phyloP scores from a whole-genome alignment of 1,140 invertebrate genomes.

The Brachionus rubens region DNA sequence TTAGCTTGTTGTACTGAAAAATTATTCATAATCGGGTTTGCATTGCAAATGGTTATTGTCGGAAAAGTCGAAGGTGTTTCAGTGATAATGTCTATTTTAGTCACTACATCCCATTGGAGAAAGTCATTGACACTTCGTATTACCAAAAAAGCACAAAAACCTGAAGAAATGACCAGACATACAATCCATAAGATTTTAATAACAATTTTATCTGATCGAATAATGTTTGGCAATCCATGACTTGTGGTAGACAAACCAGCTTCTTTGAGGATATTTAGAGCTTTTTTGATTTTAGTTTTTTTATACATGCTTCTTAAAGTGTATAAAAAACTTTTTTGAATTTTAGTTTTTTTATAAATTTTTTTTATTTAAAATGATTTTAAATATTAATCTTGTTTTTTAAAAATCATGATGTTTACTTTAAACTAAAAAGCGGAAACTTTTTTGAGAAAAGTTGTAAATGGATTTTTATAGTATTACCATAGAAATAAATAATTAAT shows the following conservation, averaged over 20 bases:
- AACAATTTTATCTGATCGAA: not conserved
- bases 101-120: conserved; percentile 9
- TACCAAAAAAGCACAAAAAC: not conserved
- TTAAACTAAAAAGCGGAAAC: too few relatives aligned
- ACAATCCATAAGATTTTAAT: not conserved
- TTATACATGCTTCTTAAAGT: not conserved
- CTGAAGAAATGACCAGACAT: not conserved
- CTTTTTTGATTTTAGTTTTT: not conserved
- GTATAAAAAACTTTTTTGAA: not conserved
- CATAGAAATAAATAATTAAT: too few relatives aligned
- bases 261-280: not conserved
- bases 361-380: too few relatives aligned
- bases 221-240: not conserved
- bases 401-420: too few relatives aligned
- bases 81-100: conserved; percentile 4
- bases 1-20: not conserved
- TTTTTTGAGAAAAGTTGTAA: too few relatives aligned
- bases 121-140: not conserved
- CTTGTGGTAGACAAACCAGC: not conserved
- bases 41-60: conserved; percentile 12
- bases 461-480: too few relatives aligned
- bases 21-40: not conserved
- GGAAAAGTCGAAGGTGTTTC: conserved; percentile 23
- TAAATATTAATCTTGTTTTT: too few relatives aligned
- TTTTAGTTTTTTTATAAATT: too few relatives aligned